Evolutionary conservation across 2,113 vertebrate species (phyloP).

Genomic region (Mus spicilegus): DNA sequence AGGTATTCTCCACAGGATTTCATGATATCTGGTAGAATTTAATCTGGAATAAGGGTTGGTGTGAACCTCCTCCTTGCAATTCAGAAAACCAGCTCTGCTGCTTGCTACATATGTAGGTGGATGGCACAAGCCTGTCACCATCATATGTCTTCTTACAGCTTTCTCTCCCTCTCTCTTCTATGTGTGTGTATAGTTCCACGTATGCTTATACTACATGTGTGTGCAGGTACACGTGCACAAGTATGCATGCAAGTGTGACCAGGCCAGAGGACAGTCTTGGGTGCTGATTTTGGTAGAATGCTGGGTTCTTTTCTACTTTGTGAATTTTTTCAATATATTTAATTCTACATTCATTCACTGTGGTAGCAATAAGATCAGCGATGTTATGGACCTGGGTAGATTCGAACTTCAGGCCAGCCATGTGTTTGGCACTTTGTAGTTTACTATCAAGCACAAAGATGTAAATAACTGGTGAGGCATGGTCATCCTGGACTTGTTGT

Average conservation of each 20-base stretch:
- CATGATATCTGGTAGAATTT: constrained; percentile 76
- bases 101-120: background rate
- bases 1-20: constrained; percentile 84
- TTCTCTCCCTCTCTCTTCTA: no score
- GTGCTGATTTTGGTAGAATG: background rate
- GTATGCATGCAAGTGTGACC: no score
- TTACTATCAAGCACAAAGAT: background rate
- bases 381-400: background rate
- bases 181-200: background rate
- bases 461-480: background rate
- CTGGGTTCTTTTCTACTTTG: background rate
- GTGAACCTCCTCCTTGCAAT: background rate
- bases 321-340: background rate
- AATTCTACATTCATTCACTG: background rate
- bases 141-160: background rate
- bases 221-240: background rate
- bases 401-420: background rate
- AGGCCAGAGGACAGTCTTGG: background rate
- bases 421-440: background rate
- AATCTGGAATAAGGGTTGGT: constrained; percentile 66
- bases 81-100: background rate
- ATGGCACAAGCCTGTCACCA: background rate
- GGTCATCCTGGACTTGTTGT: background rate
- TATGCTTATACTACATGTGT: background rate
- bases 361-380: background rate